Base-by-base conservation (phyloP, 92 coral and sea anemone species). In the Metridium senile region DNA sequence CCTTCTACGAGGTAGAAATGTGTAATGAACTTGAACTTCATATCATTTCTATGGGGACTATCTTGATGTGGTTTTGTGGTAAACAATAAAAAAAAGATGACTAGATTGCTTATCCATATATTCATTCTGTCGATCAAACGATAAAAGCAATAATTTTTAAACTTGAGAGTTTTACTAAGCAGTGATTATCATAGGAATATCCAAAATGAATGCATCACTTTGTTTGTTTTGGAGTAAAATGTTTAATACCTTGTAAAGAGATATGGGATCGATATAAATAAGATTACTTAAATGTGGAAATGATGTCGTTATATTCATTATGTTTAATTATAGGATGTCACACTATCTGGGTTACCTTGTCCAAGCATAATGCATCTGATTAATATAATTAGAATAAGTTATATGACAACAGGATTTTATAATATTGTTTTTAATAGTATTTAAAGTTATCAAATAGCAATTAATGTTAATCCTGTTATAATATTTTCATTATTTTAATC, bases 11-110 rank as follows among this genome's bases (percentile, higher is more conserved):
- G 32, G 29, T 59, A 59, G 65, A 59, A 8, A 16, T 59, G n/a
- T 63, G n/a, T 63, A 63, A 31, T 63, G 69, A 63, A 63, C 69
- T 63, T 63, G 69, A 57, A 72, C 77, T 57, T 72, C 51, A 71
- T 39, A 39, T 39, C 49, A 39, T 39, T 6, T 13, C 13, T 39
- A 13, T 54, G 25, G 59, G 3, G 59, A 21, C 21, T 13, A 54
- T 54, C 59, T 54, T 9, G 59, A 9, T 20, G 59, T 21, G 59
- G 59, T 54, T 54, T 54, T 54, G 59, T 54, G 59, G 59, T 21
- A 13, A 13, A 21, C 59, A 39, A 13, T 39, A 54, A 54, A 54
- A 16, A 16, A 54, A 9, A 54, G 59, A 54, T 54, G 4, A 3
- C 25, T 54, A 13, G 59, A 13, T 54, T 16, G 6, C 59, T 54